Conservation (phyloP, 1,140 invertebrate species). For the Drosophila bifasciata region DNA sequence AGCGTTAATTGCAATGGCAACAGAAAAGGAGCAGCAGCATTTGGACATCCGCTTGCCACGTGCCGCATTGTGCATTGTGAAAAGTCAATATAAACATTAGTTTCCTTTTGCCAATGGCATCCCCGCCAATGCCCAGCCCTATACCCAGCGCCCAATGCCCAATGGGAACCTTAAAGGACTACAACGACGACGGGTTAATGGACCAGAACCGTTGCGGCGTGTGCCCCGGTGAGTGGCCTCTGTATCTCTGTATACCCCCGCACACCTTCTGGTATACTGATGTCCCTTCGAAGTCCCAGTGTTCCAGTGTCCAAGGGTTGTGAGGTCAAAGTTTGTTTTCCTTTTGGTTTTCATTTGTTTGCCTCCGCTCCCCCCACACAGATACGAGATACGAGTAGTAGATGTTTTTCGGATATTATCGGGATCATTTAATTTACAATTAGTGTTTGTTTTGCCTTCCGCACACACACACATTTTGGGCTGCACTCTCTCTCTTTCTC, state of each 20-base stretch:
- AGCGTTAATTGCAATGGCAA: constrained; percentile 73
- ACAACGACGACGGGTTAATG: constrained; percentile 78
- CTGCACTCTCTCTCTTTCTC: background rate
- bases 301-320: constrained; percentile 27
- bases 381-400: constrained; percentile 31
- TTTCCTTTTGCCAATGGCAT: constrained; percentile 47
- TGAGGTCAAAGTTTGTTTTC: constrained; percentile 77
- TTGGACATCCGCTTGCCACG: constrained; percentile 31
- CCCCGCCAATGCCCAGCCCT: background rate
- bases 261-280: background rate
- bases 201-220: constrained; percentile 82
- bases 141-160: constrained; percentile 25
- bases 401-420: constrained; percentile 82
- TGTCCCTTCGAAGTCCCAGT: constrained; percentile 1
- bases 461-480: background rate
- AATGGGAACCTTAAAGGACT: constrained; percentile 36
- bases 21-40: constrained; percentile 39
- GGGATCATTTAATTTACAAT: constrained; percentile 83
- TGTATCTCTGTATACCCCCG: constrained; percentile 19
- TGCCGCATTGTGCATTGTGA: constrained; percentile 62
- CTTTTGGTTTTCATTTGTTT: constrained; percentile 67
- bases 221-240: constrained; percentile 67
- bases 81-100: constrained; percentile 72
- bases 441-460: constrained; percentile 57
- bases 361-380: background rate